Evolutionary conservation across 2,797 vertebrate genomes (phyloP), one percentile per base, ranked within the genome.

Genomic region (Pangasius krempfi): DNA sequence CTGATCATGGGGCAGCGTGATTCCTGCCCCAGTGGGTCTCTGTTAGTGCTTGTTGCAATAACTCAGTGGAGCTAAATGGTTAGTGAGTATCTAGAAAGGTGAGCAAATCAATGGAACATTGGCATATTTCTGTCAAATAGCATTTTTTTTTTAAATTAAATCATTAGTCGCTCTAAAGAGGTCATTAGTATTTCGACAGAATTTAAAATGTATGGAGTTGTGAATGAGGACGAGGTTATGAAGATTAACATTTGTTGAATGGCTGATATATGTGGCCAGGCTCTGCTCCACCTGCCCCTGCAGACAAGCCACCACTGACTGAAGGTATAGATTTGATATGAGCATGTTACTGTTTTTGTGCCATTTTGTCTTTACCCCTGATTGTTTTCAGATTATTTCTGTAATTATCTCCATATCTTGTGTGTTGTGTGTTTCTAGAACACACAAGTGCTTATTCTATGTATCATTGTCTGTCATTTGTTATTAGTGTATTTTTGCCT

Each of bases 401-500:
- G 2, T 47, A 40, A 72, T 70, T 72, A 40, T 72, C 16, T 47
- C 14, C 27, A n/a, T 20, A 37, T 62, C 18, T 22, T 54, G 5
- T 64, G 37, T 30, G 27, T 0, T 76, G 22, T 56, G 12, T 79
- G 30, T 84, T 86, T 50, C 40, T 72, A 33, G 22, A 79, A 80
- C 12, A 52, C 18, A 20, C 76, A 50, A 18, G 18, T 73, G 22
- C 78, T 86, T 73, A 81, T 58, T 81, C n/a, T 56, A 64, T 72
- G n/a, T 86, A 75, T 86, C 40, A 75, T 6, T 80, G 47, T 73
- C 79, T 83, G 44, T 82, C 50, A 80, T 37, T 64, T 76, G 7
- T 50, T 56, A 86, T 91, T 75, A 87, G 56, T 86, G 22, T 64
- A 68, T 78, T 86, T 84, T 70, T 70, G 9, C 60, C 52, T 66